Percentiles rank a stretch among this genome's conserved stretches.
Conservation (phyloP, 2,888 invertebrate species). For the Brachyopa scutellaris region DNA sequence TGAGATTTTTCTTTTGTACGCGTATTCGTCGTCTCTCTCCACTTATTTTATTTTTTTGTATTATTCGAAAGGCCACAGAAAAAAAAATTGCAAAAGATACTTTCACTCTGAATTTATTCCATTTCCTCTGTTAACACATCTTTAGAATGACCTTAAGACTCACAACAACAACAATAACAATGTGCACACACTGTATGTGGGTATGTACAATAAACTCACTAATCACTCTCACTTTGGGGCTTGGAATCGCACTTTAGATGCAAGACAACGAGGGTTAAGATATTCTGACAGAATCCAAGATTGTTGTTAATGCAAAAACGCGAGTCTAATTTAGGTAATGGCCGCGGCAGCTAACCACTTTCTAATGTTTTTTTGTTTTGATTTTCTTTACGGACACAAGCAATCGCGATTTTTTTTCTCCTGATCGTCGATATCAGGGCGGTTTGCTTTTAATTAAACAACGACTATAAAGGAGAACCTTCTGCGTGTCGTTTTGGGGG, state of each 20-base stretch:
- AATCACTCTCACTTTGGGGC: constrained; percentile 56
- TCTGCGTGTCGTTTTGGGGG: background rate
- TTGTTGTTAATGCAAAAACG: constrained; percentile 17
- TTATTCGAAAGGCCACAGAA: constrained; percentile 44
- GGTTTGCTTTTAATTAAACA: constrained; percentile 34
- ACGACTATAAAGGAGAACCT: background rate
- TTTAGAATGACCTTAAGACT: constrained; percentile 61
- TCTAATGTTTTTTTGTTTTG: constrained; percentile 33
- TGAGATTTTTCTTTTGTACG: constrained; percentile 14
- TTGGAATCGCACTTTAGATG: constrained; percentile 34
- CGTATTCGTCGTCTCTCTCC: constrained; percentile 24
- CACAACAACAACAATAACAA: constrained; percentile 41
- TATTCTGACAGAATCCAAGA: constrained; percentile 34
- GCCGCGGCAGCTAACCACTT: constrained; percentile 49
- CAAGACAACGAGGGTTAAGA: background rate
- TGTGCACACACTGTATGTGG: background rate
- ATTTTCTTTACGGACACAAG: constrained; percentile 29
- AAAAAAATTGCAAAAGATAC: constrained; percentile 55
- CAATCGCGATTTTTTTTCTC: constrained; percentile 56
- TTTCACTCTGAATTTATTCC: constrained; percentile 62
- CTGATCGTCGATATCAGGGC: constrained; percentile 40
- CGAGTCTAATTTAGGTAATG: constrained; percentile 45
- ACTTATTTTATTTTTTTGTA: constrained; percentile 7
- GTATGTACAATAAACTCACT: background rate
- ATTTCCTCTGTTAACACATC: constrained; percentile 70